Conservation (phyloP, 2,888 invertebrate species). For the Incurvaria masculella region DNA sequence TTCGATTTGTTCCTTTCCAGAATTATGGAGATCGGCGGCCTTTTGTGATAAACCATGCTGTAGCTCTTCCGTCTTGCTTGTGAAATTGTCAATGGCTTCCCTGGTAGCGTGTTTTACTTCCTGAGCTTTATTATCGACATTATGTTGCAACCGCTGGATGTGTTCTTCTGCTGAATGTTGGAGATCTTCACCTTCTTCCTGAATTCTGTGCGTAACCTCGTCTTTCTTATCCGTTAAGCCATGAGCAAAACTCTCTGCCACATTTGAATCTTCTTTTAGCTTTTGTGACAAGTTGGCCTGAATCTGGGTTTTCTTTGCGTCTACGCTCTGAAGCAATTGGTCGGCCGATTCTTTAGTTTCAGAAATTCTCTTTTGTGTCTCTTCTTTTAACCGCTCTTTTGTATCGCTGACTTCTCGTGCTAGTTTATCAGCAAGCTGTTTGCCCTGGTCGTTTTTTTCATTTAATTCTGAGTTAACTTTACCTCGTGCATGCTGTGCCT, state of each 20-base stretch:
- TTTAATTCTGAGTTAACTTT: constrained; percentile 16
- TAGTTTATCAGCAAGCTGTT: constrained; percentile 34
- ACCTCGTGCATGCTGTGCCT: constrained; percentile 19
- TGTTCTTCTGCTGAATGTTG: constrained; percentile 22
- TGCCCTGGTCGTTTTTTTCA: constrained; percentile 34
- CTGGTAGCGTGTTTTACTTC: constrained; percentile 18
- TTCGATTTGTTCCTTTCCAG: constrained; percentile 27
- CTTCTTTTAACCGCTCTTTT: constrained; percentile 32
- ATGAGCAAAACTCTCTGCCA: constrained; percentile 21
- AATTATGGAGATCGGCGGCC: constrained; percentile 23
- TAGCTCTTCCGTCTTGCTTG: background rate
- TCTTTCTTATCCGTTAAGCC: constrained; percentile 24
- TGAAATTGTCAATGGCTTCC: background rate
- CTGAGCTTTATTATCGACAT: constrained; percentile 29
- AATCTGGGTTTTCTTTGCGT: constrained; percentile 16
- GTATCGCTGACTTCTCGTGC: constrained; percentile 31
- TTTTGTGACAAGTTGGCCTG: constrained; percentile 22
- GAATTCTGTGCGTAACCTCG: constrained; percentile 22
- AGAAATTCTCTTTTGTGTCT: constrained; percentile 2
- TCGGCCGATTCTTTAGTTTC: constrained; percentile 4
- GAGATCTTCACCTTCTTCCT: constrained; percentile 22
- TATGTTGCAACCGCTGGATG: constrained; percentile 40
- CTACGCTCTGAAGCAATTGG: constrained; percentile 13
- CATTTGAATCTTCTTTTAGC: constrained; percentile 27
- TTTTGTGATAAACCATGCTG: constrained; percentile 13